Evolutionary conservation across 2,888 invertebrate species (phyloP).

Genomic region (Agrotis exclamationis): DNA sequence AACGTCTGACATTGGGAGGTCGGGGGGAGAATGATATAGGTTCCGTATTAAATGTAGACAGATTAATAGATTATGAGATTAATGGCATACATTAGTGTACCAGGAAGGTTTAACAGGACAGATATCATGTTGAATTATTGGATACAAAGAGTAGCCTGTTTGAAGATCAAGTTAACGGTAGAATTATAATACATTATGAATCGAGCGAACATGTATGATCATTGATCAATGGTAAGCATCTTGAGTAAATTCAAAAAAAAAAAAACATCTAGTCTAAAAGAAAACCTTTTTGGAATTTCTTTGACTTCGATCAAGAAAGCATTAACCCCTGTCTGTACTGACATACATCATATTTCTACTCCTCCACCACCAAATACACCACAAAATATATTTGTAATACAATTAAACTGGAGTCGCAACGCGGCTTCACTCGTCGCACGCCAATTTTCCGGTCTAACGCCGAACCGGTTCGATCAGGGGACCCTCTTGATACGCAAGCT

Average conservation of each 20-base stretch:
- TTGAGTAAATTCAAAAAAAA: not conserved
- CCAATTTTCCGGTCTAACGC: slow-evolving; percentile 79
- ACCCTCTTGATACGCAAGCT: slow-evolving; percentile 63
- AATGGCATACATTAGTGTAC: slow-evolving; percentile 43
- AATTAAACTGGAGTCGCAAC: slow-evolving; percentile 61
- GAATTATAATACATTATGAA: slow-evolving; percentile 23
- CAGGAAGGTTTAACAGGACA: slow-evolving; percentile 20
- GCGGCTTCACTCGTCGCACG: slow-evolving; percentile 69
- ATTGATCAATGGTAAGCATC: not conserved
- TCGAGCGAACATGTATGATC: not conserved
- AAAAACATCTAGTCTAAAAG: not conserved
- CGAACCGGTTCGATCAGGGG: slow-evolving; percentile 71
- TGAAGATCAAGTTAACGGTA: not conserved
- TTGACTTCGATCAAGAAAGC: not conserved
- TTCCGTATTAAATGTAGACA: slow-evolving; percentile 32
- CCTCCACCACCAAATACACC: not conserved
- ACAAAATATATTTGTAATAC: slow-evolving; percentile 42
- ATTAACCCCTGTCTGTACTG: not conserved
- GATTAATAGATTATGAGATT: slow-evolving; percentile 54
- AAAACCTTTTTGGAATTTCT: not conserved
- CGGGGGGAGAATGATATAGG: slow-evolving; percentile 25
- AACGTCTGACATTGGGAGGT: slow-evolving; percentile 43
- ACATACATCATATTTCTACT: slow-evolving; percentile 1
- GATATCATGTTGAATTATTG: slow-evolving; percentile 28
- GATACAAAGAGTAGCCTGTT: slow-evolving; percentile 15